Evolutionary conservation across 2,113 vertebrate species (phyloP).

Genomic region (Ceratotherium simum): DNA sequence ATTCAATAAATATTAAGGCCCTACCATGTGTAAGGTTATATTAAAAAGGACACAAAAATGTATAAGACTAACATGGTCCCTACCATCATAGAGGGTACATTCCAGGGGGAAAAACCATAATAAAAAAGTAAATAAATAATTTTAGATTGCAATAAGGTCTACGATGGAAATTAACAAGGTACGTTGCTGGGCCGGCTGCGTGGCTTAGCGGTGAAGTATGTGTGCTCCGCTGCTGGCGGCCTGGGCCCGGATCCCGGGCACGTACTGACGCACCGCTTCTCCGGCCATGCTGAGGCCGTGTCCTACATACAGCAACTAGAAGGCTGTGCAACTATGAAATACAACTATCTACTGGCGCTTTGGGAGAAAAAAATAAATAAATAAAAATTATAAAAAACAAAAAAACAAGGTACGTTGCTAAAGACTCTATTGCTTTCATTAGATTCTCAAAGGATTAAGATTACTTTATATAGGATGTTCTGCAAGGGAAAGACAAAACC

Average conservation of each 20-base stretch:
- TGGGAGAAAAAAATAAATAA: too few species aligned
- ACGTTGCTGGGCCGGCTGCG: neutral
- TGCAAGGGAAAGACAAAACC: neutral
- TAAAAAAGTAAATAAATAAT: neutral
- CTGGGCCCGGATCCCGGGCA: accelerated
- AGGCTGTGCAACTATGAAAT: too few species aligned
- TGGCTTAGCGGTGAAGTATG: too few species aligned
- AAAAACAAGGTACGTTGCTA: neutral
- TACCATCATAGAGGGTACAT: neutral
- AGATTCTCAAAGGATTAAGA: neutral
- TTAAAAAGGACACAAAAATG: neutral
- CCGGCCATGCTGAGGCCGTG: too few species aligned
- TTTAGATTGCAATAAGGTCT: neutral
- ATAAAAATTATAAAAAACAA: too few species aligned
- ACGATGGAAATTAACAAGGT: neutral
- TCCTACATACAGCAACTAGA: too few species aligned
- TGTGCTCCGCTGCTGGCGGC: too few species aligned
- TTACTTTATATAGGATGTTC: neutral
- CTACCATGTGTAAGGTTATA: neutral
- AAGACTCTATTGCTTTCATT: neutral
- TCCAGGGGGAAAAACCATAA: neutral
- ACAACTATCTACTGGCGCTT: too few species aligned
- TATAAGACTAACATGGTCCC: neutral
- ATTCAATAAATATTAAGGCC: neutral
- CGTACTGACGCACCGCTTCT: too few species aligned